Evolutionary conservation across 30 jellyfish, hydroid and myxozoan genomes (phyloP).

Genomic region (Hydractinia echinata): DNA sequence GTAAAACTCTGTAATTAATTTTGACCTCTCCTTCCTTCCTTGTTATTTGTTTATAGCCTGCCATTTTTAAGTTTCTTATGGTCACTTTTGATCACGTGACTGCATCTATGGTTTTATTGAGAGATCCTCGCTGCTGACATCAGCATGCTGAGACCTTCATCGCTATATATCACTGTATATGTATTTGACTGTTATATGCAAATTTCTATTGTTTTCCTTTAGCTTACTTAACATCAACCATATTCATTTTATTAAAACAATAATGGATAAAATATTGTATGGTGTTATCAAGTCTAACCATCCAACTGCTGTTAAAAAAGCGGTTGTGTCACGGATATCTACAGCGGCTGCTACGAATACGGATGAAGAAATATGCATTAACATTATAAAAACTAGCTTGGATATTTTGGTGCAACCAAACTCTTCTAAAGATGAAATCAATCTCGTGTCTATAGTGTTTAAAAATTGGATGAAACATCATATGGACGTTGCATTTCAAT

Average conservation of each 20-base stretch:
- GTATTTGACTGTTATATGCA: no score
- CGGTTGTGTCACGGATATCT: slow-evolving; percentile 35
- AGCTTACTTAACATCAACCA: no score
- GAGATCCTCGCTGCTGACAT: no score
- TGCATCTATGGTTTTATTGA: no score
- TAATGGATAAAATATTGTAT: slow-evolving; percentile 59
- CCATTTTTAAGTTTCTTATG: no score
- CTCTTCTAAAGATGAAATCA: slow-evolving; percentile 12
- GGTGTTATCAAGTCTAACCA: slow-evolving; percentile 55
- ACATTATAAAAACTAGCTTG: slow-evolving; percentile 44
- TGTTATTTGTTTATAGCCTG: no score
- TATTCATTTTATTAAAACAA: neutral
- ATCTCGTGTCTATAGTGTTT: slow-evolving; percentile 10
- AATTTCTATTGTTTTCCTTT: no score
- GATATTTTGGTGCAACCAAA: slow-evolving; percentile 23
- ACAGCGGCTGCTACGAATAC: slow-evolving; percentile 22
- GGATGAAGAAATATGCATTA: slow-evolving; percentile 25
- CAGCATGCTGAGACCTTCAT: no score
- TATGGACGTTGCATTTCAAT: slow-evolving; percentile 27
- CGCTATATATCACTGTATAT: no score
- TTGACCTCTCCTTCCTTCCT: no score
- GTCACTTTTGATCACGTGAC: no score
- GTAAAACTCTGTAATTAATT: no score
- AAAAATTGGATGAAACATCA: slow-evolving; percentile 29
- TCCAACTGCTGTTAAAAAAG: slow-evolving; percentile 53